These are phyloP conservation scores for Pachydiplax longipennis DNA, from an alignment of 2,888 invertebrate species.

Conservation along the genomic window DNA sequence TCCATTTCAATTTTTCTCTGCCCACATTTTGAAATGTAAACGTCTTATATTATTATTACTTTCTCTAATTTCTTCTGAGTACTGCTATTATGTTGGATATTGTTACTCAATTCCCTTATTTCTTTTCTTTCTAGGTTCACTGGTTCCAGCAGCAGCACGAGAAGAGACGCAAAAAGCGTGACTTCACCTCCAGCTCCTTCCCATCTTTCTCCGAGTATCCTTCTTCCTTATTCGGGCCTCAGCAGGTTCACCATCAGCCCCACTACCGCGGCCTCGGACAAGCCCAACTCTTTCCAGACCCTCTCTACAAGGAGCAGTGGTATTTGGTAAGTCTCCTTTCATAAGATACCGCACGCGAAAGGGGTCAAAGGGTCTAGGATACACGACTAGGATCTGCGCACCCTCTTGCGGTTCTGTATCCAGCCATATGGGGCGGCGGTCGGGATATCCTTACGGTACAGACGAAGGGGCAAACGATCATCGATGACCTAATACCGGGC, in stretches of 20 bases:
- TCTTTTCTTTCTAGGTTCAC: slow-evolving; percentile 68
- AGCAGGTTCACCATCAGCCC: slow-evolving; percentile 62
- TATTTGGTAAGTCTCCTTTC: slow-evolving; percentile 84
- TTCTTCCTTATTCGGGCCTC: slow-evolving; percentile 55
- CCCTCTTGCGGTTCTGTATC: neutral
- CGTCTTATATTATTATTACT: too few species aligned
- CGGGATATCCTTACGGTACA: neutral
- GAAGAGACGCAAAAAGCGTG: slow-evolving; percentile 86
- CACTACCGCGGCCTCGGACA: slow-evolving; percentile 50
- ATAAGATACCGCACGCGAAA: neutral
- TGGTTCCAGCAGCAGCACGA: slow-evolving; percentile 97
- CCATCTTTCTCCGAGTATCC: slow-evolving; percentile 61
- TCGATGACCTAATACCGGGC: neutral
- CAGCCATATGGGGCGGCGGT: neutral
- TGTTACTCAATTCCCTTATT: neutral
- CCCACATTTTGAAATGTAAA: too few species aligned
- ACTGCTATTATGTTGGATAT: too few species aligned
- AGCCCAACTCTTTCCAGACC: slow-evolving; percentile 80
- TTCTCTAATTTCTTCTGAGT: too few species aligned
- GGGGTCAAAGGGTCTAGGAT: neutral
- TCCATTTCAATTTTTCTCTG: too few species aligned
- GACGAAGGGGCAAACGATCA: neutral
- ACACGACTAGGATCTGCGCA: neutral
- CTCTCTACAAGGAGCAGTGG: slow-evolving; percentile 95
- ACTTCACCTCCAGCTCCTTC: slow-evolving; percentile 70